These are phyloP conservation scores for Osmerus eperlanus DNA, from an alignment of 2,113 vertebrate genomes.

Conservation along the genomic window DNA sequence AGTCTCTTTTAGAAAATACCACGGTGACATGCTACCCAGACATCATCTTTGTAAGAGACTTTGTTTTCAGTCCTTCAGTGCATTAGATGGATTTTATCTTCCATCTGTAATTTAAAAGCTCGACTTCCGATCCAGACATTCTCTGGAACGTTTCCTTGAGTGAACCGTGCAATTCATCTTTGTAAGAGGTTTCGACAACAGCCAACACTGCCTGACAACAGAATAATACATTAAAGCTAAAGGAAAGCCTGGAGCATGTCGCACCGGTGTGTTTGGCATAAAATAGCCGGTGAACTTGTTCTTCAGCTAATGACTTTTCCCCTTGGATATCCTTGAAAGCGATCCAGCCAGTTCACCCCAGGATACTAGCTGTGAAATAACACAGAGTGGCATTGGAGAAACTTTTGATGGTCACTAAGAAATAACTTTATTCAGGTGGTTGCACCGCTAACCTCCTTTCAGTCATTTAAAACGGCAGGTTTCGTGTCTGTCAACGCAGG, in stretches of 20 bases:
- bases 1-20: neutral
- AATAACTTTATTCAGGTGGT: neutral
- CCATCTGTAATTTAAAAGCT: slow-evolving; percentile 1
- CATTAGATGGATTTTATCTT: neutral
- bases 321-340: slow-evolving; percentile 18
- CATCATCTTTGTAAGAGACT: neutral
- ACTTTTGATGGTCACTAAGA: slow-evolving; percentile 7
- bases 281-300: slow-evolving; percentile 7
- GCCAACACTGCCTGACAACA: slow-evolving; percentile 15
- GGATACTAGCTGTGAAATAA: neutral
- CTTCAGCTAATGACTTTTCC: slow-evolving; percentile 25
- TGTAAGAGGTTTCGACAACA: slow-evolving; percentile 15
- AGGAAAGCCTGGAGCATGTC: slow-evolving; percentile 10
- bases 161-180: slow-evolving; percentile 12
- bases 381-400: slow-evolving; percentile 8
- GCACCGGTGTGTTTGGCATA: neutral
- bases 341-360: neutral
- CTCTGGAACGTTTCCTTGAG: slow-evolving; percentile 21
- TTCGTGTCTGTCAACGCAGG: too few relatives aligned
- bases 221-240: slow-evolving; percentile 27
- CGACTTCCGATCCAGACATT: neutral
- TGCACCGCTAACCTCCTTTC: neutral
- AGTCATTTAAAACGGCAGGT: neutral
- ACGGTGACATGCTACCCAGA: neutral
- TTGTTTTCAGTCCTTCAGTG: neutral